Base-by-base conservation (phyloP, 2,888 invertebrate genomes). In the Amblyteles armatorius region DNA sequence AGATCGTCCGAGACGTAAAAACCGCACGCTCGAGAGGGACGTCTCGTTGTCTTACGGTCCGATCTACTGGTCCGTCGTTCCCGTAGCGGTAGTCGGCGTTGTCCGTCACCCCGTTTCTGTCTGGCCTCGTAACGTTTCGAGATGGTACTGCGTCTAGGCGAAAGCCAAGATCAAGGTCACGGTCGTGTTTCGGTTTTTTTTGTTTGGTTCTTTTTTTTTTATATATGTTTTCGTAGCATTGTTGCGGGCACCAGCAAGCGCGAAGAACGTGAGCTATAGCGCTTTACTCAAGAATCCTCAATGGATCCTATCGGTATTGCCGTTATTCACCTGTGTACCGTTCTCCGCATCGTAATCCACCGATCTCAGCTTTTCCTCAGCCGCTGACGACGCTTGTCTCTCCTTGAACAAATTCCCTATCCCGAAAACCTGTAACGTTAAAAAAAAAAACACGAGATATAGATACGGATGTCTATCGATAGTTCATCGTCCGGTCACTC, bases 241-340 rank as follows among this genome's bases (percentile, higher is more conserved):
- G 60, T 76, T 40, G 73, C 78, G 77, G 67, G 60, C 80, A 73
- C 52, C 69, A 79, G 29, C 80, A 81, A 85, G 83, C 83, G 60
- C 83, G 80, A 80, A 78, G 71, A 74, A 63, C 16, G 29, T 82
- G 79, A 52, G 71, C 72, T 48, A 55, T 26, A 63, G 50, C 63
- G 44, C 48, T 26, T 81, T 63, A 74, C 44, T 33, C 50, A 63
- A 60, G 3, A 36, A 73, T 88, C 88, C 90, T 92, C 92, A 94
- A 92, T 90, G 92, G 90, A 91, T 90, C 88, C 90, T 92, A 90
- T 92, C 92, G 87, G 90, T 88, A 89, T 91, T 91, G 89, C 93
- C 94, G 90, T 93, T 94, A 94, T 93, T 93, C 93, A 94, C 94
- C 94, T 94, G 94, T 89, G 92, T 93, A 67, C 91, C 90, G 72